Percentiles rank a stretch among this genome's conserved stretches.
phyloP scores from a whole-genome alignment of 2,113 vertebrate genomes.

The Hemichromis elongatus region DNA sequence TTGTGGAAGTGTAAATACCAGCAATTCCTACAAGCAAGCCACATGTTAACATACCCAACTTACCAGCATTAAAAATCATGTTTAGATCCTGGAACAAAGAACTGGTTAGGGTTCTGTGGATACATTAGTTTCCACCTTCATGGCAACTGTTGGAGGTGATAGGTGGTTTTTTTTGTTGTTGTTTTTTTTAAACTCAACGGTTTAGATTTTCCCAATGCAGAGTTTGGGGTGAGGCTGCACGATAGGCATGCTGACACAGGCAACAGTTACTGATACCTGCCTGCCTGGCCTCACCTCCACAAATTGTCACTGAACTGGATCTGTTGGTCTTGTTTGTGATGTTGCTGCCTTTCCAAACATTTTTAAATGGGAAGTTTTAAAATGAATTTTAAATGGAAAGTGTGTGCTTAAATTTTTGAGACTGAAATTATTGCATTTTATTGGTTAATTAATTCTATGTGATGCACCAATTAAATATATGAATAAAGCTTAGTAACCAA shows the following conservation, averaged over 20 bases:
- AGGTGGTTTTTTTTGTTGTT: accelerated
- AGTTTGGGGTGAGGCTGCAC: neutral
- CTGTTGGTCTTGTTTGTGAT: neutral
- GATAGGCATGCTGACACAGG: neutral
- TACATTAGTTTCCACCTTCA: neutral
- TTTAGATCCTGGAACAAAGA: neutral
- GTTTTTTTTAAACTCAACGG: neutral
- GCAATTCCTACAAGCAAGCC: neutral
- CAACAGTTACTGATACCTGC: neutral
- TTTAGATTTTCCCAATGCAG: neutral
- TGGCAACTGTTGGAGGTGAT: neutral
- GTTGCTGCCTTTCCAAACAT: neutral
- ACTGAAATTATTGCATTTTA: neutral
- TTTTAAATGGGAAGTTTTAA: neutral
- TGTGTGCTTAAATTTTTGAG: neutral
- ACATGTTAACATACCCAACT: neutral
- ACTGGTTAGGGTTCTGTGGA: accelerated
- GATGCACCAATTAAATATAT: neutral
- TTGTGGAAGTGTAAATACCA: neutral
- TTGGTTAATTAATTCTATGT: neutral
- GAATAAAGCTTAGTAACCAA: neutral
- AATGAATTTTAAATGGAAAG: neutral
- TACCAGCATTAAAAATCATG: neutral
- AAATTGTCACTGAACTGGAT: neutral
- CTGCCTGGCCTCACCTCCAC: neutral